Base-by-base conservation (phyloP, 1,140 invertebrate species). In the Stratiolaelaps scimitus region DNA sequence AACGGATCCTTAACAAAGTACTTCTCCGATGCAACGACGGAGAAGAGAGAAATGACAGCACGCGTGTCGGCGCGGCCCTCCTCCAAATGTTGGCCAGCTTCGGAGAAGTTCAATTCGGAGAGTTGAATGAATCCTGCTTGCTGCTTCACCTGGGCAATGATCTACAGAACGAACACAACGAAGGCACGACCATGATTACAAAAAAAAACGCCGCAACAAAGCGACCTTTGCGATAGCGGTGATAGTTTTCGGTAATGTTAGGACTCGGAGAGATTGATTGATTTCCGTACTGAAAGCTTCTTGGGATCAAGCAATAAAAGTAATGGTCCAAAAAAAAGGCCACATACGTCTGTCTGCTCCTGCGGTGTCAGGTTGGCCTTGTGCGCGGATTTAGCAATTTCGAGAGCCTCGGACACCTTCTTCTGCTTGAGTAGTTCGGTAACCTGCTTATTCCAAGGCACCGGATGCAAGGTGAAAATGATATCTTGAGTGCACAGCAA, bases 401-500 rank as follows among this genome's bases (percentile, higher is more conserved):
- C 76, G 46, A 80, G 69, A 17, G 79, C 79, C 70, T 80, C 79
- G 19, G 73, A 70, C 0, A 80, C 77, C 64, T 77, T 72, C 64
- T 77, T 75, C 70, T 79, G 76, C 30, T 20, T 46, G 7, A 68
- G 43, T 17, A 68, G 48, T 28, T 28, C 69, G 68, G 72, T 65
- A 40, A 79, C 78, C 71, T 80, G 79, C 71, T 78, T 77, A 68
- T 79, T 75, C 75, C 78, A 79, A 13, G 78, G 77, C 26, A 80
- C 75, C 43, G 79, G 78, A 53, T 78, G 72, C 19, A 80, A 69
- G 65, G 73, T 73, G 69, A 77, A 79, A 7, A 80, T 73, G 66
- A 77, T 76, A 65, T 73, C 72, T 29, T 70, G 68, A 19, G 79
- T 77, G 7, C 75, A 72, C 7, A 80, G 74, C 73, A 78, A 76